Percentiles rank a stretch among this genome's conserved stretches.
These are phyloP conservation scores for Lithobates sylvaticus DNA, from an alignment of 2,797 vertebrate species.

Conservation along the genomic window DNA sequence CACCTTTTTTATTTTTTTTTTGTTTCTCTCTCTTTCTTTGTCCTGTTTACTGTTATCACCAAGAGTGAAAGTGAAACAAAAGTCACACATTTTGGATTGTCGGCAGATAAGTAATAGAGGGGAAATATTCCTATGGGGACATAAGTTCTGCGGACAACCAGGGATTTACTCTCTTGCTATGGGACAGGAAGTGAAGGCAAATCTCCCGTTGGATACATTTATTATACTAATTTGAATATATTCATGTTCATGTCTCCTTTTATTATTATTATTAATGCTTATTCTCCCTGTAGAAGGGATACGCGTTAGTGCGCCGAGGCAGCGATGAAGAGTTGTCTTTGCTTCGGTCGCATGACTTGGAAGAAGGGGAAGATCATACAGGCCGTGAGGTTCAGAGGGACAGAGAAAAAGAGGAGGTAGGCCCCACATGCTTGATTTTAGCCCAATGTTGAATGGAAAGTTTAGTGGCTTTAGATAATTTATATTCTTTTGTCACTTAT, in stretches of 20 bases:
- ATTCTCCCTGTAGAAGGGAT: constrained; percentile 80
- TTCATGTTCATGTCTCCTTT: not conserved
- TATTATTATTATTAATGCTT: not conserved
- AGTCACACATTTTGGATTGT: too few species aligned
- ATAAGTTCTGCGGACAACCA: too few species aligned
- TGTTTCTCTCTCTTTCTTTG: too few species aligned
- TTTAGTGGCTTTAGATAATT: not conserved
- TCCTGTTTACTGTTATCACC: too few species aligned
- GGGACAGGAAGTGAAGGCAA: too few species aligned
- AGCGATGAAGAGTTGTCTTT: constrained; percentile 93
- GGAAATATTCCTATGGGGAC: too few species aligned
- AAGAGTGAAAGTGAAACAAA: too few species aligned
- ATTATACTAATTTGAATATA: not conserved
- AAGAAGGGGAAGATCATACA: constrained; percentile 82
- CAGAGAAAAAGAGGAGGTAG: constrained; percentile 82
- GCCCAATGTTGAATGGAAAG: not conserved
- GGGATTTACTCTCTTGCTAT: too few species aligned
- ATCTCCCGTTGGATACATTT: too few species aligned
- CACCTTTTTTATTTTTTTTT: too few species aligned
- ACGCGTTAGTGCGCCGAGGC: constrained; percentile 87
- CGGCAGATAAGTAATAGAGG: too few species aligned
- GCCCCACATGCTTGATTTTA: not conserved
- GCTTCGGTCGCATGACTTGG: constrained; percentile 84
- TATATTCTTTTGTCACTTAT: too few species aligned
- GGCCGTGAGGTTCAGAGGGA: constrained; percentile 81